Base-by-base conservation (phyloP, 2,888 invertebrate genomes). In the Tiliacea aurago region DNA sequence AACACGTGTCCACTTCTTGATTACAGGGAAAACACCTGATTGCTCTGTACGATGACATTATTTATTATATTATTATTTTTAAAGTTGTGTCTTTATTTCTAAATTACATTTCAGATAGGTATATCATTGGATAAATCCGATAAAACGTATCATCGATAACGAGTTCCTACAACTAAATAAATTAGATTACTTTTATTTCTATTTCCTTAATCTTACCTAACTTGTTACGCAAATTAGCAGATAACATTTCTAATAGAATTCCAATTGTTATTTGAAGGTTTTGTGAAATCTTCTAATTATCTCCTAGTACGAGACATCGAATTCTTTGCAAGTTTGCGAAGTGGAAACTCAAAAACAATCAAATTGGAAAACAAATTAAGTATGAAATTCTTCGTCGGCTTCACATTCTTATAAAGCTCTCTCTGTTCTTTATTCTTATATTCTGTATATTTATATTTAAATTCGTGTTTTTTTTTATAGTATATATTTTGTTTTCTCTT, bases 1-100 rank as follows among this genome's bases (percentile, higher is more conserved):
- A 88, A 87, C 88, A 86, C 80, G 83, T 73, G 80, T 83, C 76
- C 62, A 64, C 68, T 72, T 47, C 56, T 67, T 64, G 66, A 83
- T 79, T 74, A 73, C 28, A 56, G 37, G 18, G 23, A 59, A 59
- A 61, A 41, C 51, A 63, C 23, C n/a, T 56, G n/a, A 75, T 63
- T 63, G 49, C 55, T 45, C 56, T 63, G 55, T 33, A 51, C 11
- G 15, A 33, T 33, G 15, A 43, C 20, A 59, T n/a, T 43, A 56
- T 56, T 41, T 20, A 49, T 13, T 20, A 58, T 41, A 15, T 41
- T 2, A 33, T 59, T 33, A 9, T 9, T 33, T 47, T 9, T 13
- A 41, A 51, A n/a, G 1, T n/a, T 13, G n/a, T 4, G 13, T 23
- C 18, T 65, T 45, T 47, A 49, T 59, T 55, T 43, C 47, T 49